Base-by-base conservation (phyloP, 2,113 vertebrate genomes). In the Platycercus adscitus region DNA sequence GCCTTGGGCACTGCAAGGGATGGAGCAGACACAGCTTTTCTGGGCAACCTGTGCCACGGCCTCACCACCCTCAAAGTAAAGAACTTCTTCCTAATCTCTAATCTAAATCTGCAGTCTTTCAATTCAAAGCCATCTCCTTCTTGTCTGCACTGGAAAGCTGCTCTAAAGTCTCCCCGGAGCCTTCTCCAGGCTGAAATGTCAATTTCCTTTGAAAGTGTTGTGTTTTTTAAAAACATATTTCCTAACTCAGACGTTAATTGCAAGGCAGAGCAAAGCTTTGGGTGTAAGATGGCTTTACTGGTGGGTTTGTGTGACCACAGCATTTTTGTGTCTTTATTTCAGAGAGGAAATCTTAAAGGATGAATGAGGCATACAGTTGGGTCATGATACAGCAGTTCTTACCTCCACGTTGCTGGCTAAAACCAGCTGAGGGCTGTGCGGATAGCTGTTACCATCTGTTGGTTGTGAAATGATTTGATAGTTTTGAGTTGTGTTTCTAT, bases 391-490 rank as follows among this genome's bases (percentile, higher is more conserved):
- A 79, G 93, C 81, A 85, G 65, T 65, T 53, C 81, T 58, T 69
- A 92, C 86, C 88, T 95, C 56, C n/a, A 15, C 1, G 0, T 60
- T 2, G 10, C 80, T 69, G 88, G 76, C 82, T 75, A 66, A 84
- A 88, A 88, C 64, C 82, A 63, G 82, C 50, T 43, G 84, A 78
- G 78, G 39, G 47, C 70, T 84, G 81, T 5, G 1, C 43, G 28
- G 56, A 77, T 49, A 88, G 79, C 76, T 80, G 56, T 90, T 86
- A 65, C 69, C 81, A 81, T 88, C 88, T 88, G 65, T 52, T 28
- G 9, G 64, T 46, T 89, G 72, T 69, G 96, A 93, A 94, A 93
- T 53, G 19, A 91, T 84, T 92, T 85, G 86, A 58, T 82, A 41
- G 70, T 76, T 96, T 91, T 0, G 5, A 88, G 72, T 72, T 77